These are phyloP conservation scores for Fringilla coelebs DNA, from an alignment of 2,797 vertebrate genomes.

Conservation along the genomic window DNA sequence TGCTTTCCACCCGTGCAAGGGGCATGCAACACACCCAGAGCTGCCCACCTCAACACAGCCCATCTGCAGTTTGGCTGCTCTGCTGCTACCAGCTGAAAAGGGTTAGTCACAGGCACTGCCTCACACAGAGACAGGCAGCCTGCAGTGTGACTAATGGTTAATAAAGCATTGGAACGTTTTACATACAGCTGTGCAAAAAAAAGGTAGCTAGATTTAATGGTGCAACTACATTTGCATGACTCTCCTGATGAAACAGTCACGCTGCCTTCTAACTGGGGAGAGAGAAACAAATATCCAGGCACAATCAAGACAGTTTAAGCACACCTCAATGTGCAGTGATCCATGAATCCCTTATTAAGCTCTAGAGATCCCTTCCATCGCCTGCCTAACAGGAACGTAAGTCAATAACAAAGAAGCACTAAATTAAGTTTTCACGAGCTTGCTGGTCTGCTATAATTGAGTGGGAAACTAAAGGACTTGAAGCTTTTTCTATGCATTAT, in stretches of 20 bases:
- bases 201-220: neutral
- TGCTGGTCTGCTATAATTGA: neutral
- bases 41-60: neutral
- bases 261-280: neutral
- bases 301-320: conserved; percentile 8
- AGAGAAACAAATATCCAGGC: conserved; percentile 3
- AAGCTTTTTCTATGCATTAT: neutral
- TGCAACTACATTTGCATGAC: neutral
- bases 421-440: conserved; percentile 19
- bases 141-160: neutral
- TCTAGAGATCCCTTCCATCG: neutral
- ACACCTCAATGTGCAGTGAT: conserved; percentile 33
- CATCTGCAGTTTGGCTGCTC: neutral
- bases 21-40: neutral
- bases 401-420: conserved; percentile 32
- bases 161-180: neutral
- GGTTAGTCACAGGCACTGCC: neutral
- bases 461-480: neutral
- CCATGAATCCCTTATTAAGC: conserved; percentile 34
- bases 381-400: neutral
- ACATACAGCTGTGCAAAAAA: neutral
- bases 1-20: neutral
- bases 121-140: neutral
- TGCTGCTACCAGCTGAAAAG: neutral
- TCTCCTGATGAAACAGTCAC: neutral